phyloP scores from a whole-genome alignment of 2,113 vertebrate species.

The Corythornis cristatus region DNA sequence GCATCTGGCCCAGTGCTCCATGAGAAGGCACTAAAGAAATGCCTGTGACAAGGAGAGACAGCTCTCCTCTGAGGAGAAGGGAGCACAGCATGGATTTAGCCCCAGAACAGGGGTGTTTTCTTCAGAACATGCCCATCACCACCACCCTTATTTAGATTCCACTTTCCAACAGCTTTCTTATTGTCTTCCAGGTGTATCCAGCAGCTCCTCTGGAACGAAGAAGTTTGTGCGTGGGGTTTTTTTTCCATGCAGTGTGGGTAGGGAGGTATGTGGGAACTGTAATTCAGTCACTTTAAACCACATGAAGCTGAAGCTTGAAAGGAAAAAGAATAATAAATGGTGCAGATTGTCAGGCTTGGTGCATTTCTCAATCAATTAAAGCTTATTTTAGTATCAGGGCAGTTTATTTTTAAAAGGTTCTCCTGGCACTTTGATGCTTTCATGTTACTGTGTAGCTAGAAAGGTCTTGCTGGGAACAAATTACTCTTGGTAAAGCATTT shows the following conservation, averaged over 20 bases:
- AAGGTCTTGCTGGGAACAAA: slow-evolving; percentile 50
- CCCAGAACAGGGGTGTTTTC: neutral
- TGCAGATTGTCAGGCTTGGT: slow-evolving; percentile 34
- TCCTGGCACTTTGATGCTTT: slow-evolving; percentile 40
- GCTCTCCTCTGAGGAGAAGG: neutral
- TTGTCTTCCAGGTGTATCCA: slow-evolving; percentile 32
- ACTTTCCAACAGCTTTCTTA: neutral
- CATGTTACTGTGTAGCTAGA: neutral
- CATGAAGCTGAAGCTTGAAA: slow-evolving; percentile 45
- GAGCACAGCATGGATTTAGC: neutral
- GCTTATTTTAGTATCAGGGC: slow-evolving; percentile 52
- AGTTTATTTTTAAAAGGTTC: slow-evolving; percentile 43
- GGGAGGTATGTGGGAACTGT: slow-evolving; percentile 37
- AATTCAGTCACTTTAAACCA: slow-evolving; percentile 55
- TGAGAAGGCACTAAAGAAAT: neutral
- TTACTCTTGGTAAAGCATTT: neutral
- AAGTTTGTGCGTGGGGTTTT: neutral
- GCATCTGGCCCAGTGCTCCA: neutral
- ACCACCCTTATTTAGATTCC: neutral
- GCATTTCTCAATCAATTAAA: slow-evolving; percentile 66
- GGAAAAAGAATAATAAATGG: slow-evolving; percentile 55
- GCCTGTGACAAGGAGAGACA: slow-evolving; percentile 1
- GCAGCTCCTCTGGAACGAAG: neutral
- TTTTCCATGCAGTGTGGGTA: neutral
- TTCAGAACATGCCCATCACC: neutral